Evolutionary conservation across 2,888 invertebrate genomes (phyloP).

Genomic region (Caenorhabditis sinica): DNA sequence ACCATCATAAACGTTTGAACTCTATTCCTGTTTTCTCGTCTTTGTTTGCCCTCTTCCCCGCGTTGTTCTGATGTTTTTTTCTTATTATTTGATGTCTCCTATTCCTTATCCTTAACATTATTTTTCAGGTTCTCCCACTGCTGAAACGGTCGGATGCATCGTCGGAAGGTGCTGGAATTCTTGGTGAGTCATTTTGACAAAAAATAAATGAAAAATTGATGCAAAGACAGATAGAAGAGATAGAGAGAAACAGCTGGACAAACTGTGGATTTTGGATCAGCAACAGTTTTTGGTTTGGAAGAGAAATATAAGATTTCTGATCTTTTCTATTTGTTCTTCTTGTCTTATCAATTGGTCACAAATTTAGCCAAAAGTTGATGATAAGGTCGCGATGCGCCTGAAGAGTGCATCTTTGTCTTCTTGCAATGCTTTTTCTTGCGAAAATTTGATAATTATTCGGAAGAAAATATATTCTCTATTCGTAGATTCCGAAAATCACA

Average conservation of each 20-base stretch:
- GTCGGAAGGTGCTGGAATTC: slow-evolving; percentile 90
- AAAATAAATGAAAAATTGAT: background rate
- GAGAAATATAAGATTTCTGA: too few relatives aligned
- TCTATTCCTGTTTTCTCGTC: slow-evolving; percentile 4
- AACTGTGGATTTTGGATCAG: background rate
- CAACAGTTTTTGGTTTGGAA: background rate
- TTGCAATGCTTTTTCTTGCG: background rate
- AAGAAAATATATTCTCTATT: too few relatives aligned
- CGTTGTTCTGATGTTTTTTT: slow-evolving; percentile 6
- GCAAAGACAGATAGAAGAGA: background rate
- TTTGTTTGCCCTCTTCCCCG: slow-evolving; percentile 27
- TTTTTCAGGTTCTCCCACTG: slow-evolving; percentile 87
- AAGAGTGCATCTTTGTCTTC: background rate
- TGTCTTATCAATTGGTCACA: background rate
- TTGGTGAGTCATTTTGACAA: slow-evolving; percentile 85
- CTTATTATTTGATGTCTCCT: slow-evolving; percentile 18
- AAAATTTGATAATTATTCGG: too few relatives aligned
- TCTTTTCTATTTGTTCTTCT: slow-evolving; percentile 24
- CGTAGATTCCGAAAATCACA: too few relatives aligned
- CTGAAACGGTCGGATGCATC: slow-evolving; percentile 89
- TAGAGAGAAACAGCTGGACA: slow-evolving; percentile 4
- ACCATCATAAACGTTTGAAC: slow-evolving; percentile 40
- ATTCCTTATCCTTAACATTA: background rate
- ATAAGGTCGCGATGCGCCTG: background rate
- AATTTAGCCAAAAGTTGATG: background rate